These are phyloP conservation scores for Dione vanillae DNA, from an alignment of 2,888 invertebrate genomes.

Conservation along the genomic window DNA sequence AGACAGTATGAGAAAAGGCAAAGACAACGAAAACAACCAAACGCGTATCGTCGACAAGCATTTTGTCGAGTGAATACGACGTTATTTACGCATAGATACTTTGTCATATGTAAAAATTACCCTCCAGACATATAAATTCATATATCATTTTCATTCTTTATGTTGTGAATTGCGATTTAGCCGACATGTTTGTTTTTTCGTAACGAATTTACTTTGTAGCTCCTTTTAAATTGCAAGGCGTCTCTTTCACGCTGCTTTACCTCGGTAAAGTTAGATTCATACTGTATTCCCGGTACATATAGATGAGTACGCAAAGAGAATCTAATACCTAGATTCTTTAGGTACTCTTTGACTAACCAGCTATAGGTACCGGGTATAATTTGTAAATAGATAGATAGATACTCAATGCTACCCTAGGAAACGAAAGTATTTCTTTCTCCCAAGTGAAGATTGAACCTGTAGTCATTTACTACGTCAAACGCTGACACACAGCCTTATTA, in stretches of 20 bases:
- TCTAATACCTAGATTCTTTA: too few species aligned
- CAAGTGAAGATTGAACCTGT: too few species aligned
- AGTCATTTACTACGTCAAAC: too few species aligned
- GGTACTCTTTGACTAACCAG: too few species aligned
- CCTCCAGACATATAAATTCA: conserved; percentile 6
- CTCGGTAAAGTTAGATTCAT: too few species aligned
- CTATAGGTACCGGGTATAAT: too few species aligned
- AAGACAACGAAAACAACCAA: conserved; percentile 1
- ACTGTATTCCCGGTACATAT: too few species aligned
- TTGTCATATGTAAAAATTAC: conserved; percentile 30
- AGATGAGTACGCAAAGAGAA: too few species aligned
- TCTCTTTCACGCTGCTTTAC: background rate
- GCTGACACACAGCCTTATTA: too few species aligned
- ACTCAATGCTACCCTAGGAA: too few species aligned
- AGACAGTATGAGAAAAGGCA: conserved; percentile 1
- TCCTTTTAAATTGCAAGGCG: background rate
- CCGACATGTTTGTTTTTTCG: background rate
- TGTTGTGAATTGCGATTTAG: background rate
- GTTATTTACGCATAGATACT: conserved; percentile 18
- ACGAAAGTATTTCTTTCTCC: too few species aligned
- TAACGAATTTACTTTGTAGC: background rate
- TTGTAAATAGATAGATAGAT: too few species aligned
- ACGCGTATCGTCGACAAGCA: conserved; percentile 19
- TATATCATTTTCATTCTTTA: conserved; percentile 23
- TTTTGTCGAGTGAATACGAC: conserved; percentile 19